Evolutionary conservation across 2,888 invertebrate genomes (phyloP), one percentile per base, ranked within the genome.

Genomic region (Eupithecia exiguata): DNA sequence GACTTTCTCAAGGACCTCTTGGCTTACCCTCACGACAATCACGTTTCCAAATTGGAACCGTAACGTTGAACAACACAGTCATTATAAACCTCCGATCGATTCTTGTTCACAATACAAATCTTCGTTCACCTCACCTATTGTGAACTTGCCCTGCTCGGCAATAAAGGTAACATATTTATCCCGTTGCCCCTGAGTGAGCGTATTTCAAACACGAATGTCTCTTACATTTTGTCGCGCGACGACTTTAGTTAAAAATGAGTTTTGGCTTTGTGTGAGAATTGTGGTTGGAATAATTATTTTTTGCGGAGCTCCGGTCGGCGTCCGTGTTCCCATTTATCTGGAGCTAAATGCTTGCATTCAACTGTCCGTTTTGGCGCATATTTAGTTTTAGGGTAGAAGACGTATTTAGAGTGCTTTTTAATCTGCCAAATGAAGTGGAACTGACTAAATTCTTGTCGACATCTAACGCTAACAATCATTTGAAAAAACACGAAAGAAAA

Each of bases 231-330:
- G 84, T 83, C 82, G 80, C 79, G 81, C 80, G 81, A 79, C 78
- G 77, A 84, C 83, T 83, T 85, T 84, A 83, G 84, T 84, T 84
- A 84, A 87, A 88, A 86, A 86, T 86, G 84, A 83, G 82, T 87
- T 87, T 86, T 83, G 84, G 84, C 87, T 87, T 87, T 87, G 86
- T 85, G 84, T 82, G 84, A 81, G 84, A 81, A 84, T 83, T 86
- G 87, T 84, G 85, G 82, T 82, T 82, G 81, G 84, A 86, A 87
- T 88, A 87, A 88, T 89, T 87, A 86, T 88, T 89, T 89, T 89
- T 89, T 87, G 83, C 83, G 78, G 80, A 79, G 83, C 84, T 80
- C 79, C 84, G 81, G 82, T 83, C 82, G 82, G 74, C 80, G 82
- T 83, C 82, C 83, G 83, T 85, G 84, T 86, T 84, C 84, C 84